Percentiles rank a stretch among this genome's conserved stretches.
phyloP scores from a whole-genome alignment of 2,797 vertebrate genomes.

The Acipenser transmontanus region DNA sequence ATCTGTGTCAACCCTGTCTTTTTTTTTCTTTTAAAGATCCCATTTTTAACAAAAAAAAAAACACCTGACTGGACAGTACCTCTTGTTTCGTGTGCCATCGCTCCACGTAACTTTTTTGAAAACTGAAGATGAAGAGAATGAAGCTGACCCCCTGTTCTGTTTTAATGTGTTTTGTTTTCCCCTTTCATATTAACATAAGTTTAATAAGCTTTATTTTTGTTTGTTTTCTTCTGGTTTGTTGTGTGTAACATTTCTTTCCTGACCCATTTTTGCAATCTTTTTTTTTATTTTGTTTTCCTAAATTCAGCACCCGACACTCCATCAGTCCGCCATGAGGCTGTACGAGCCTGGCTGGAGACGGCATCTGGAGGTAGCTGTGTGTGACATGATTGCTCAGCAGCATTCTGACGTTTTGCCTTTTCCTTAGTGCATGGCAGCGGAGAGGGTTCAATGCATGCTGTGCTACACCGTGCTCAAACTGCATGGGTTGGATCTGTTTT shows the following conservation, averaged over 20 bases:
- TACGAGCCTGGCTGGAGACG: constrained; percentile 97
- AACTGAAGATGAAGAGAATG: too few species aligned
- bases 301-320: constrained; percentile 82
- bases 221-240: constrained; percentile 44
- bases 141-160: constrained; percentile 25
- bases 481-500: constrained; percentile 4
- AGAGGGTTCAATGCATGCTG: constrained; percentile 1
- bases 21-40: not conserved
- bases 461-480: not conserved
- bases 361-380: constrained; percentile 91
- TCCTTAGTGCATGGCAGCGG: constrained; percentile 37
- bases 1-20: not conserved
- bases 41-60: too few species aligned
- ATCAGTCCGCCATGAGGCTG: constrained; percentile 82
- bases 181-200: not conserved
- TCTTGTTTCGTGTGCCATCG: too few species aligned
- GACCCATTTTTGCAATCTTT: constrained; percentile 32
- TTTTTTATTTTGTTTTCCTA: constrained; percentile 31
- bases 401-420: constrained; percentile 19
- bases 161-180: constrained; percentile 15
- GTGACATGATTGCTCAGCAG: not conserved
- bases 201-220: constrained; percentile 34
- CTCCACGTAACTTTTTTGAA: too few species aligned
- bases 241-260: constrained; percentile 52
- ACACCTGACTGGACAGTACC: too few species aligned